These are phyloP conservation scores for Pampusana beccarii DNA, from an alignment of 2,113 vertebrate genomes.

Conservation along the genomic window DNA sequence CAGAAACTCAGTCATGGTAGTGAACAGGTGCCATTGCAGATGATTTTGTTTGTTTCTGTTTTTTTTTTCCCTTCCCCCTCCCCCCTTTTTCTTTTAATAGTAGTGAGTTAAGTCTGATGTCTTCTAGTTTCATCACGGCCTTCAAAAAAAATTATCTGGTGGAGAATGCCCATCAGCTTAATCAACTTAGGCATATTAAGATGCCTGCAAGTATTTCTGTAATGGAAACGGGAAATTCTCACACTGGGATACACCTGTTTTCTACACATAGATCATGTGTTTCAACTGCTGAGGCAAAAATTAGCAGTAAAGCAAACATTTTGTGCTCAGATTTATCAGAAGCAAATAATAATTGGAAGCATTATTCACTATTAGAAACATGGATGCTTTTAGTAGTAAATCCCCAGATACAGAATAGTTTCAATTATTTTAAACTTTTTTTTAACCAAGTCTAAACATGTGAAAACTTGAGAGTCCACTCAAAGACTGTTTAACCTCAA, in stretches of 20 bases:
- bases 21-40: slow-evolving; percentile 17
- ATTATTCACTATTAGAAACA: background rate
- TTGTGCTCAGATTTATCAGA: slow-evolving; percentile 29
- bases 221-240: background rate
- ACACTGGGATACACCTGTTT: slow-evolving; percentile 41
- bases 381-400: background rate
- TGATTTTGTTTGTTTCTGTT: background rate
- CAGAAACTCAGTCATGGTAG: slow-evolving; percentile 24
- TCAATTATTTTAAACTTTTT: background rate
- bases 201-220: background rate
- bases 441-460: background rate
- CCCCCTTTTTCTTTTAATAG: no score
- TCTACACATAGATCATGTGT: background rate
- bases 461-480: background rate
- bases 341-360: slow-evolving; percentile 20
- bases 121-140: background rate
- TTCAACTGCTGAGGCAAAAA: slow-evolving; percentile 54
- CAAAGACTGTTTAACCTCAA: background rate
- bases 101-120: background rate
- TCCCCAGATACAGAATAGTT: background rate
- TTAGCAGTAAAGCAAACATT: slow-evolving; percentile 27
- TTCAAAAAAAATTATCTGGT: background rate
- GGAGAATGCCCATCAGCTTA: background rate
- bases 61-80: no score
- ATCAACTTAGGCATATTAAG: background rate